These are phyloP conservation scores for Ispidina lecontei DNA, from an alignment of 2,797 vertebrate genomes.

Conservation along the genomic window DNA sequence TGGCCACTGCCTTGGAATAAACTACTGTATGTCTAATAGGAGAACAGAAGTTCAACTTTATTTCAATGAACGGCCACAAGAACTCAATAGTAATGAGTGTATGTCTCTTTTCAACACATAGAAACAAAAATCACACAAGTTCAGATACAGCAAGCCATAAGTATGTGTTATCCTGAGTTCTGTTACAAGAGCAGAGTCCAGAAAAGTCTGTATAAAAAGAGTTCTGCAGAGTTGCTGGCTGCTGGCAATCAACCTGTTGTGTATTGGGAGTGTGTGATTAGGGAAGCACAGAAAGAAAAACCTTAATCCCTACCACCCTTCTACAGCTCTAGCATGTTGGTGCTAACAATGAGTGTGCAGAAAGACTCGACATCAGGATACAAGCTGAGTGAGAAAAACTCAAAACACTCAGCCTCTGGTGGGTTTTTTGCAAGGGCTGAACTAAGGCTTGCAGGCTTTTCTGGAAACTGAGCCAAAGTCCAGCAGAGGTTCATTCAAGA, in stretches of 20 bases:
- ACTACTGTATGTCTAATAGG: background rate
- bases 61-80: background rate
- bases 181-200: background rate
- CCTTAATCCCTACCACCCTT: background rate
- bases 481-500: background rate
- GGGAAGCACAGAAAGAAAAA: background rate
- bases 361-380: background rate
- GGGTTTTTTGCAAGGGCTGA: background rate
- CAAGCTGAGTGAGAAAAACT: background rate
- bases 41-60: background rate
- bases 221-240: background rate
- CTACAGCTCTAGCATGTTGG: background rate
- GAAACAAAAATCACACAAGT: background rate
- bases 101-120: background rate
- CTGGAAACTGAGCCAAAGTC: background rate
- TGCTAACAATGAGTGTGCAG: background rate
- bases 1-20: background rate
- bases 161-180: background rate
- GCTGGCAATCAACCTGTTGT: background rate
- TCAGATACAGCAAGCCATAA: background rate
- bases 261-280: fast-evolving
- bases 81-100: fast-evolving
- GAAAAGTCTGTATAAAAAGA: background rate
- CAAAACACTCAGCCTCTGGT: background rate
- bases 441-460: background rate